phyloP scores from a whole-genome alignment of 2,113 vertebrate genomes.

The Potamarius usumacintae region DNA sequence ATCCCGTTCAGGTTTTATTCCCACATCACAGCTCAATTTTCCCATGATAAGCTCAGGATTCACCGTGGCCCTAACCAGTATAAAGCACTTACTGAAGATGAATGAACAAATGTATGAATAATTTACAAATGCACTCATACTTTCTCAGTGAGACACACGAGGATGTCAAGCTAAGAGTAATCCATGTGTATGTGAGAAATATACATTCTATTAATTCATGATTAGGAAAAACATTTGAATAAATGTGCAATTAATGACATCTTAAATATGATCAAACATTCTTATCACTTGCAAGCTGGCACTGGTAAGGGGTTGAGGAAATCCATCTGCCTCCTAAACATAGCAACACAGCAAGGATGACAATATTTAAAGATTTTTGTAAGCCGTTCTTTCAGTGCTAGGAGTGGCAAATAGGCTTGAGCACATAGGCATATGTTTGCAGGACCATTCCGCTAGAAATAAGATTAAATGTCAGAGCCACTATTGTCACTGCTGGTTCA shows the following conservation, averaged over 20 bases:
- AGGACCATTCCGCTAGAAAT: conserved; percentile 9
- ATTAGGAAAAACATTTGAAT: not conserved
- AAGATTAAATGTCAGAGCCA: conserved; percentile 24
- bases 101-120: not conserved
- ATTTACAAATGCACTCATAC: conserved; percentile 12
- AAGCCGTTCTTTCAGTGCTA: not conserved
- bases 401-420: not conserved
- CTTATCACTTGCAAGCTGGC: not conserved
- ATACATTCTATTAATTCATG: not conserved
- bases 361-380: not conserved
- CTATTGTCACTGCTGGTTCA: conserved; percentile 11
- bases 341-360: not conserved
- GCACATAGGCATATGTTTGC: conserved; percentile 8
- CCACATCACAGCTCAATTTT: not conserved
- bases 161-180: conserved; percentile 9
- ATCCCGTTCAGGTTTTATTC: not conserved
- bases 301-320: not conserved
- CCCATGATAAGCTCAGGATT: not conserved
- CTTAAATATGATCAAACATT: not conserved
- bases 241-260: not conserved
- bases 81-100: not conserved
- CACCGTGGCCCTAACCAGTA: not conserved
- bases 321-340: not conserved
- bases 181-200: conserved; percentile 3
- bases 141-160: not conserved